Evolutionary conservation across 2,797 vertebrate species (phyloP), one percentile per base, ranked within the genome.

Genomic region (Catharus ustulatus): DNA sequence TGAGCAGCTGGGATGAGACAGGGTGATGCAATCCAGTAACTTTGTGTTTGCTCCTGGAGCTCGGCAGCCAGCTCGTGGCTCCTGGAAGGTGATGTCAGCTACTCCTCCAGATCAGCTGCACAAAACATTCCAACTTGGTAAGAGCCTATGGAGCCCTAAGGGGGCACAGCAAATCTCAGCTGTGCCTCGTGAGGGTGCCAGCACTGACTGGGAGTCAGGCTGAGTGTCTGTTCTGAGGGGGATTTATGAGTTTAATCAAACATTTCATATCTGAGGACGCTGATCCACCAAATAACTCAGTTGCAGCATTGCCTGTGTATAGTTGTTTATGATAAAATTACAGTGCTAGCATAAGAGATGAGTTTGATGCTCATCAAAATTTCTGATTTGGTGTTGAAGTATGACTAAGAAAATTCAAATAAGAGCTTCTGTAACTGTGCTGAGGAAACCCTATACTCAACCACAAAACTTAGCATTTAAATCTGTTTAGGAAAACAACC

Each of bases 401-500:
- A 74, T 34, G 85, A 72, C 43, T 93, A 92, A 84, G 68, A 93
- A 95, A 93, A 88, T 90, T 93, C 57, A 94, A 57, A 84, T 76
- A 87, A 87, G 66, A 94, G 24, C 46, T 58, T 59, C 24, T 85
- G n/a, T 83, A 93, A 89, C 78, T 74, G 11, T n/a, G 38, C 13
- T 80, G 91, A 79, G 83, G 34, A 95, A 95, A 81, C 38, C 46
- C 79, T 77, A 63, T 76, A 84, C 87, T 95, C 95, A 96, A 76
- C 52, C 61, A 79, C 83, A 93, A 90, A 79, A 81, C 32, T 89
- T 96, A 77, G 73, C 72, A 95, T 93, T 95, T 84, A 95, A 92
- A 79, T 93, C 42, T 78, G 49, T 91, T 97, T 96, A 90, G 83
- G 30, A 92, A 95, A 94, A 96, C 62, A 77, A 79, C 64, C 83